These are phyloP conservation scores for Apamea crenata DNA, from an alignment of 2,888 invertebrate species.

Conservation along the genomic window DNA sequence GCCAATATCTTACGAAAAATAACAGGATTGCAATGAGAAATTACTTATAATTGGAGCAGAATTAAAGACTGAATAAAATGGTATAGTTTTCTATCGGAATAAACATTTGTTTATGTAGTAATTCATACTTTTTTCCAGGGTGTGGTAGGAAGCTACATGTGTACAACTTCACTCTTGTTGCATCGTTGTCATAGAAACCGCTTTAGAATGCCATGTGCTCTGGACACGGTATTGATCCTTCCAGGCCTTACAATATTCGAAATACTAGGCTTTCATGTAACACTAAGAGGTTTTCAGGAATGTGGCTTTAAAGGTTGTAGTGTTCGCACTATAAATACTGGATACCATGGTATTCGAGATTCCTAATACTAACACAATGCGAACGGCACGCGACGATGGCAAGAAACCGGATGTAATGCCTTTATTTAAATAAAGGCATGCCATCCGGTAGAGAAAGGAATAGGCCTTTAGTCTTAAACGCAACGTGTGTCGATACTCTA, in stretches of 20 bases:
- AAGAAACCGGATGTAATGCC: too few species aligned
- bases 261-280: too few species aligned
- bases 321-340: not conserved
- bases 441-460: too few species aligned
- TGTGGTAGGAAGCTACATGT: too few species aligned
- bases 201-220: not conserved
- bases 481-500: too few species aligned
- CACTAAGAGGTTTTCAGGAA: too few species aligned
- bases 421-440: too few species aligned
- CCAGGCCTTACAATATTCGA: too few species aligned
- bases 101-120: not conserved
- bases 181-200: conserved; percentile 30
- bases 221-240: conserved; percentile 33
- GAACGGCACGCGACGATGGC: too few species aligned
- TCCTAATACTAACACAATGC: too few species aligned
- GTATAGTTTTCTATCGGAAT: not conserved
- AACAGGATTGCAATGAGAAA: not conserved
- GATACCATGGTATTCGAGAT: not conserved
- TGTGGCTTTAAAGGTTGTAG: too few species aligned
- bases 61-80: not conserved
- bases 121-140: not conserved
- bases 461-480: too few species aligned
- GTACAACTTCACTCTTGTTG: conserved; percentile 1
- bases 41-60: not conserved
- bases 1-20: not conserved